Percentiles rank a stretch among this genome's conserved stretches.
Evolutionary conservation across 2,113 vertebrate genomes (phyloP).

Genomic region (Thalassoma bifasciatum): DNA sequence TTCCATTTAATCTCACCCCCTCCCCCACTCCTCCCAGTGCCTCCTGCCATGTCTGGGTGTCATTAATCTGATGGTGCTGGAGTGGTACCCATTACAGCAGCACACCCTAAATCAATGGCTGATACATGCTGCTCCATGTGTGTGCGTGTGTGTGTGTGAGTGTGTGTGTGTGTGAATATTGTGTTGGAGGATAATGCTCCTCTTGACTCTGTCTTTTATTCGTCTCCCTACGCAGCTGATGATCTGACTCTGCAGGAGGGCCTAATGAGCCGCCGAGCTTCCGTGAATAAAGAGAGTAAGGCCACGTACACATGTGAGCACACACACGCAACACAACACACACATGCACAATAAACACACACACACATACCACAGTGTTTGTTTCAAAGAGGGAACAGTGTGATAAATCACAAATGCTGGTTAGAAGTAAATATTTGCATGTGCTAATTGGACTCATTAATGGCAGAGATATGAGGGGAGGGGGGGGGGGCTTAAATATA

Average conservation of each 20-base stretch:
- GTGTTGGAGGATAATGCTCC: conserved; percentile 40
- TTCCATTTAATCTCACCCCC: conserved; percentile 54
- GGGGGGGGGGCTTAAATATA: conserved; percentile 64
- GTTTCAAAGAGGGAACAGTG: conserved; percentile 71
- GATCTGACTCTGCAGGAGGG: conserved; percentile 71
- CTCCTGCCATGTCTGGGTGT: conserved; percentile 64
- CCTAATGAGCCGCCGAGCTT: conserved; percentile 69
- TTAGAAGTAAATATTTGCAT: conserved; percentile 83
- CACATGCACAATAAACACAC: conserved; percentile 10
- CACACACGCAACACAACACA: conserved; percentile 9
- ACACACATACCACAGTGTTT: conserved; percentile 57
- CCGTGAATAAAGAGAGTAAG: conserved; percentile 51
- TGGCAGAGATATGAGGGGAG: conserved; percentile 61
- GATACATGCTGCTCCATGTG: conserved; percentile 51
- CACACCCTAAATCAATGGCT: conserved; percentile 73
- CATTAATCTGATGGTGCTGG: conserved; percentile 76
- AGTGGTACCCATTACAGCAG: conserved; percentile 74
- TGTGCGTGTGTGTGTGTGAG: conserved; percentile 19
- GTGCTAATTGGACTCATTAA: conserved; percentile 84
- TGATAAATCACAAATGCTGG: conserved; percentile 79
- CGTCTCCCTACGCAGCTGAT: conserved; percentile 63
- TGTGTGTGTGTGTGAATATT: conserved; percentile 23
- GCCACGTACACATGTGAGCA: conserved; percentile 1
- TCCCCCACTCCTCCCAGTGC: conserved; percentile 32
- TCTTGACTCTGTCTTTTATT: conserved; percentile 56